Conservation (phyloP, 2,113 vertebrate species). For the Uropsilus gracilis region DNA sequence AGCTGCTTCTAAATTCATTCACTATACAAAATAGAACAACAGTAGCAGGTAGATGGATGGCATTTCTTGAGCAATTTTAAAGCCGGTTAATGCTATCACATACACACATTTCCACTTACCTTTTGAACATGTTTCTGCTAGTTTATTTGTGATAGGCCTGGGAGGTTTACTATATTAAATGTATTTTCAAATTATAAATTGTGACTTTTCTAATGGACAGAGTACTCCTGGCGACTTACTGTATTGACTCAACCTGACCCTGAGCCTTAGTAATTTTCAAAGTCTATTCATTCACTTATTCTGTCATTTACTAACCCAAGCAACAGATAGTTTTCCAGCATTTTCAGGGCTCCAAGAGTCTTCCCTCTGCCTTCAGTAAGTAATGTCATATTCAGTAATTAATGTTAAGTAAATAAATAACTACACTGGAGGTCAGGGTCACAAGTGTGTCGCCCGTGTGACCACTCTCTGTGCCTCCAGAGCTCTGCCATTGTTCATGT, state of each 20-base stretch:
- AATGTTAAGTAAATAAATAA: no score
- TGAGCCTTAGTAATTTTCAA: constrained; percentile 6
- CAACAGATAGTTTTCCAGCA: not conserved
- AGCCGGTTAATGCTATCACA: not conserved
- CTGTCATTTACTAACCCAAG: not conserved
- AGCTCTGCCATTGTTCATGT: not conserved
- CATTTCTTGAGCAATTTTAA: not conserved
- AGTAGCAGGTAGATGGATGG: not conserved
- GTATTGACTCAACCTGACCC: not conserved
- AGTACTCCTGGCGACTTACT: not conserved
- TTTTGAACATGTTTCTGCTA: not conserved
- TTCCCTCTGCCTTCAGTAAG: not conserved
- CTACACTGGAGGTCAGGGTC: not conserved
- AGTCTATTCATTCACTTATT: not conserved
- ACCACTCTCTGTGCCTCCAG: not conserved
- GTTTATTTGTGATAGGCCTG: not conserved
- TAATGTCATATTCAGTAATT: no score
- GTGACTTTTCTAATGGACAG: not conserved
- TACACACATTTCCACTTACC: fast-evolving
- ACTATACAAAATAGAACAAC: not conserved
- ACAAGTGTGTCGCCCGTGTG: not conserved
- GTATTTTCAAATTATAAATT: not conserved
- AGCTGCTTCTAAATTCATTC: not conserved
- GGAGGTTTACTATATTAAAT: not conserved
- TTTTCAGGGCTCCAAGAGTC: not conserved